A percentile compares a stretch with the other conserved stretches of the same genome.
Conservation (phyloP, 2,888 invertebrate species). For the Plagodis dolabraria region DNA sequence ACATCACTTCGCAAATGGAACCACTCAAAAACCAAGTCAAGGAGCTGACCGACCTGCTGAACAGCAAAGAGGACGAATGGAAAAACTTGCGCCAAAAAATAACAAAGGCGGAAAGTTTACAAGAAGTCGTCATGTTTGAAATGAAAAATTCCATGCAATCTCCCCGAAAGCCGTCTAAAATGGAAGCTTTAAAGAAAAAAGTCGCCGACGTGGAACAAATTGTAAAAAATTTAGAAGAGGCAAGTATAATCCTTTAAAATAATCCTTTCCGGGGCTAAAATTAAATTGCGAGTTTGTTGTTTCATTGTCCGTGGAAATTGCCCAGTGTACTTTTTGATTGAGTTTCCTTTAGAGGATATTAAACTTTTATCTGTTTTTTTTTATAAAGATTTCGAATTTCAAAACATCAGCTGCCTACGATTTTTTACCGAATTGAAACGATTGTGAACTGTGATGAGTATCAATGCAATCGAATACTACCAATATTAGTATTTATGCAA, state of each 20-base stretch:
- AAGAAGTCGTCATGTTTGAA: conserved; percentile 81
- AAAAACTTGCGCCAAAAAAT: conserved; percentile 82
- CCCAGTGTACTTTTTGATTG: conserved; percentile 11
- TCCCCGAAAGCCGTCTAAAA: conserved; percentile 79
- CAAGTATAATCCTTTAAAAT: conserved; percentile 34
- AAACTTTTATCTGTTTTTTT: not conserved
- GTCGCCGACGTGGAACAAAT: conserved; percentile 86
- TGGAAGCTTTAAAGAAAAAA: conserved; percentile 86
- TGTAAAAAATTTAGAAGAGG: conserved; percentile 79
- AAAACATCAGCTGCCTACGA: not conserved
- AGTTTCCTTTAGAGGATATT: conserved; percentile 6
- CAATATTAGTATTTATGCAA: too few relatives aligned
- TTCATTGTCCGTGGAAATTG: conserved; percentile 12
- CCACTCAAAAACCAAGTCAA: conserved; percentile 82
- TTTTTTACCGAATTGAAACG: too few relatives aligned
- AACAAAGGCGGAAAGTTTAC: conserved; percentile 81
- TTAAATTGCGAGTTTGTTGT: conserved; percentile 18
- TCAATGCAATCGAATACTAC: too few relatives aligned
- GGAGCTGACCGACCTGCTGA: conserved; percentile 80
- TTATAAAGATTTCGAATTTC: not conserved
- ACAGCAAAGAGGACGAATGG: conserved; percentile 81
- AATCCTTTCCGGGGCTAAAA: conserved; percentile 17
- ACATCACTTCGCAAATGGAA: conserved; percentile 82
- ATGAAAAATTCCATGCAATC: conserved; percentile 81
- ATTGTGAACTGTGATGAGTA: too few relatives aligned